Evolutionary conservation across 1,140 invertebrate species (phyloP), one percentile per base, ranked within the genome.

Genomic region (Drosophila serrata): DNA sequence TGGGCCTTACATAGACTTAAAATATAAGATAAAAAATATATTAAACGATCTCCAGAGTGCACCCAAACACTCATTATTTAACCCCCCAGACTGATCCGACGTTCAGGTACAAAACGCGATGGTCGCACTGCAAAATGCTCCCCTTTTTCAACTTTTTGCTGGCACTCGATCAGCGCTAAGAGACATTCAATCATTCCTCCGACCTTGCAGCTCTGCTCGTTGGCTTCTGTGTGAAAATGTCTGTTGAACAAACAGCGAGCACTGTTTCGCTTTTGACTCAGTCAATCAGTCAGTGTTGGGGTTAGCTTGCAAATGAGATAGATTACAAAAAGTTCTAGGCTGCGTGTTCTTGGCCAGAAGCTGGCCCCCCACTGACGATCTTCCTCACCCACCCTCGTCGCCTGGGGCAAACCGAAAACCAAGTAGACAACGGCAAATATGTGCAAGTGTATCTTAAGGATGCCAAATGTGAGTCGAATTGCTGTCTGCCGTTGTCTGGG

Each of bases 401-500:
- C 29, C 9, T 13, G 15, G 37, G 7, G 37, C 7, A 51, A 68
- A 12, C 15, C 27, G 58, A 33, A 55, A 63, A 9, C 13, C 22
- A 76, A 65, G 37, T 22, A 75, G n/a, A 40, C 45, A 45, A 51
- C 24, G 33, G 42, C 58, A 59, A 58, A 73, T 55, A 55, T 75
- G 75, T 48, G 51, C 73, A 72, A 63, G 73, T 67, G 57, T 75
- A 49, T 27, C 64, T 64, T 40, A 53, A 59, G 69, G 79, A 68
- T 86, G 82, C 82, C 82, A 87, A 81, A 78, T 87, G 24, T 86
- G 74, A 86, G 60, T 58, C 82, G 72, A 85, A 85, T 81, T 81
- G 45, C 63, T 46, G 46, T 60, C 60, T 58, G 58, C 40, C 49
- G 80, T 62, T 61, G 67, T 59, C 43, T 60, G 80, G 60, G 80